Evolutionary conservation across 2,113 vertebrate species (phyloP).

Genomic region (Pseudonaja textilis): DNA sequence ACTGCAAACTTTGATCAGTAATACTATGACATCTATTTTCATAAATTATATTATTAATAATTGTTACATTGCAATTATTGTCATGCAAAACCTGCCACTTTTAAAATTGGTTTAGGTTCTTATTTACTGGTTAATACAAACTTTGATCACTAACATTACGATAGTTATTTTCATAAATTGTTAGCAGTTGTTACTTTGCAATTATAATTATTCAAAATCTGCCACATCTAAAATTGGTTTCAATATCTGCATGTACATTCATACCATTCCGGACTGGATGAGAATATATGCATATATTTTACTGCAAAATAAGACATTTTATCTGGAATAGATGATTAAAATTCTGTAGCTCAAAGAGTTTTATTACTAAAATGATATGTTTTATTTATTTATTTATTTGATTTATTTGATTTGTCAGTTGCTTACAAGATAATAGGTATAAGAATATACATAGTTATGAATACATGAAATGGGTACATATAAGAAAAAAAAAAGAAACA

Average conservation of each 20-base stretch:
- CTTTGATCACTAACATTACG: neutral
- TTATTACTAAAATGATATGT: constrained; percentile 57
- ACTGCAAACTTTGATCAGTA: neutral
- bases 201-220: constrained; percentile 18
- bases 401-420: too few species aligned
- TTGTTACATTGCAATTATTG: constrained; percentile 10
- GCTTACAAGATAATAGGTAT: too few species aligned
- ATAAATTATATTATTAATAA: neutral
- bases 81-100: constrained; percentile 13
- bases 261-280: constrained; percentile 19
- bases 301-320: constrained; percentile 32
- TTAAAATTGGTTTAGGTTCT: constrained; percentile 15
- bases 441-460: too few species aligned
- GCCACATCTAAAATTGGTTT: constrained; percentile 25
- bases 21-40: neutral
- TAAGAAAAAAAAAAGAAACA: too few species aligned
- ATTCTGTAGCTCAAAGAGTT: constrained; percentile 49
- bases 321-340: constrained; percentile 37
- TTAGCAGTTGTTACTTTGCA: neutral
- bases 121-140: neutral
- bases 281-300: constrained; percentile 5
- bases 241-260: neutral
- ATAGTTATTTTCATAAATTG: constrained; percentile 17
- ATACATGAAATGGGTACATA: too few species aligned
- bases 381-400: too few species aligned